phyloP scores from a whole-genome alignment of 1,140 invertebrate genomes.

The Drosophila nigromelanica region DNA sequence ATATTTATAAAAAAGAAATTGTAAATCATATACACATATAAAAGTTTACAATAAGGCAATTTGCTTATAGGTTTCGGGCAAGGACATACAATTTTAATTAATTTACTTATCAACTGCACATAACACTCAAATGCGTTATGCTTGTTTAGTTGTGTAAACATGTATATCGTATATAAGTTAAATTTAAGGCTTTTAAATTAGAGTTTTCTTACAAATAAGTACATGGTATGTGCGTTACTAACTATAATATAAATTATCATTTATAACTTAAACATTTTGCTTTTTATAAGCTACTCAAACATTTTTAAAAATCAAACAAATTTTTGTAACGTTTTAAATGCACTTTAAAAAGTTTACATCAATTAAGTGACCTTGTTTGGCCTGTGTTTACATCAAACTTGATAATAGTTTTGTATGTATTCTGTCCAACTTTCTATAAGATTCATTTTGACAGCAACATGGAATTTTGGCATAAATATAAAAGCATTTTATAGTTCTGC shows the following conservation, averaged over 20 bases:
- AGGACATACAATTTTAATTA: constrained; percentile 39
- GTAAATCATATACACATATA: constrained; percentile 67
- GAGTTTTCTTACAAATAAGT: constrained; percentile 67
- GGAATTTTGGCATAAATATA: constrained; percentile 63
- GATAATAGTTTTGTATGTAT: constrained; percentile 52
- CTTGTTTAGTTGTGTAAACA: constrained; percentile 2
- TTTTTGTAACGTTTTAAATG: constrained; percentile 68
- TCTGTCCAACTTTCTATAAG: constrained; percentile 36
- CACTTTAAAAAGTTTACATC: constrained; percentile 72
- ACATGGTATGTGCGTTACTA: constrained; percentile 64
- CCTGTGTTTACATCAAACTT: constrained; percentile 54
- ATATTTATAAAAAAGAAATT: constrained; percentile 14
- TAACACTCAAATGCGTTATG: not conserved
- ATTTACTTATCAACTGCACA: constrained; percentile 12
- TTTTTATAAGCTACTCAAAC: constrained; percentile 24
- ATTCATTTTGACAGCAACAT: constrained; percentile 58
- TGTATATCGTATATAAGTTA: constrained; percentile 6
- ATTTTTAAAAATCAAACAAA: constrained; percentile 29
- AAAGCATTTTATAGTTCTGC: constrained; percentile 43
- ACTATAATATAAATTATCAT: constrained; percentile 47
- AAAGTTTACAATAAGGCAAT: constrained; percentile 73
- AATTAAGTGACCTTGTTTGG: constrained; percentile 52
- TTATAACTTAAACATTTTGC: constrained; percentile 47
- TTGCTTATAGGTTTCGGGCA: constrained; percentile 37
- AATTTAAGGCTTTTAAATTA: constrained; percentile 53